These are phyloP conservation scores for Ophion costatus DNA, from an alignment of 2,888 invertebrate species.

Conservation along the genomic window DNA sequence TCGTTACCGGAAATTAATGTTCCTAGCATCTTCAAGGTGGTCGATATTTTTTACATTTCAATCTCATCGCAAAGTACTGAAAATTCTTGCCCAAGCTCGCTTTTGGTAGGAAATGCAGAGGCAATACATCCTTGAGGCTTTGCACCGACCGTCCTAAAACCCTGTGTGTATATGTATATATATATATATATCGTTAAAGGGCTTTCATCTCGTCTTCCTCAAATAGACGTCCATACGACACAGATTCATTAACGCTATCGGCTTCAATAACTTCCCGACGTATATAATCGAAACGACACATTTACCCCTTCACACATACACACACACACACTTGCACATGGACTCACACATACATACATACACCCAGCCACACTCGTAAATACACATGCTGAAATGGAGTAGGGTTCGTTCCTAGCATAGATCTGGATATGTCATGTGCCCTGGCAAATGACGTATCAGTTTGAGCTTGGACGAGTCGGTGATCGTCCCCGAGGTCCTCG, in stretches of 20 bases:
- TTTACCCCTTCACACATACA: neutral
- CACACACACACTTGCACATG: neutral
- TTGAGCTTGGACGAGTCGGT: conserved; percentile 53
- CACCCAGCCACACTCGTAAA: neutral
- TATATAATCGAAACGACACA: conserved; percentile 17
- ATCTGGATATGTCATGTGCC: conserved; percentile 15
- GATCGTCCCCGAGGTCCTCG: conserved; percentile 33
- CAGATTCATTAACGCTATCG: conserved; percentile 21
- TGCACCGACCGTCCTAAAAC: too few species aligned
- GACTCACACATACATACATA: neutral
- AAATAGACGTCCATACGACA: conserved; percentile 24
- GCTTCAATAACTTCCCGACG: conserved; percentile 34
- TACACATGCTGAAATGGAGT: neutral
- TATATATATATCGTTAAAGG: conserved; percentile 14
- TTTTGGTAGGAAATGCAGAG: too few species aligned
- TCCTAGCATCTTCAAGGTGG: too few species aligned
- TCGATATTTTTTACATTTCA: too few species aligned
- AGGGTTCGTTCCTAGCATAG: conserved; percentile 35
- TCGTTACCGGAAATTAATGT: too few species aligned
- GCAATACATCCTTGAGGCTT: too few species aligned
- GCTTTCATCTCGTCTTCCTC: conserved; percentile 27
- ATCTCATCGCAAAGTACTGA: too few species aligned
- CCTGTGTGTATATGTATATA: too few species aligned
- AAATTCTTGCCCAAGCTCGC: too few species aligned
- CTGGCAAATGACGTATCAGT: conserved; percentile 37